Conservation (phyloP, 2,888 invertebrate genomes). For the Amphipyra berbera region DNA sequence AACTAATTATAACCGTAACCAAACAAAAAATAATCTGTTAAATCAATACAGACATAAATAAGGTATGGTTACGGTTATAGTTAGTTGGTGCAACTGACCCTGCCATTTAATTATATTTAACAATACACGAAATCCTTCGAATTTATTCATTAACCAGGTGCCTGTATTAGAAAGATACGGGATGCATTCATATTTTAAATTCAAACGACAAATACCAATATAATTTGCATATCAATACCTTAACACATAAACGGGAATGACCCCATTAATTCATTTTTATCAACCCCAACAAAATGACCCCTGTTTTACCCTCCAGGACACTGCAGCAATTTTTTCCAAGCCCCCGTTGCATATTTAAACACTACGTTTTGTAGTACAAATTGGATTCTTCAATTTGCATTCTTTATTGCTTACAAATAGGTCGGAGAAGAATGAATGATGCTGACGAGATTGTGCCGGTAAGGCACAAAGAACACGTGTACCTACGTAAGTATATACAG, state of each 20-base stretch:
- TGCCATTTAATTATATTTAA: no score
- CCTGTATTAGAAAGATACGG: slow-evolving; percentile 1
- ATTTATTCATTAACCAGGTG: no score
- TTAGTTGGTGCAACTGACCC: no score
- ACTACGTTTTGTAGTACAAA: slow-evolving; percentile 71
- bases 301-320: slow-evolving; percentile 60
- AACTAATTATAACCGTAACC: no score
- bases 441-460: slow-evolving; percentile 61
- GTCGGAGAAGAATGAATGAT: slow-evolving; percentile 61
- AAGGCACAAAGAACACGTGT: slow-evolving; percentile 24
- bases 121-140: no score
- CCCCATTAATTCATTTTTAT: slow-evolving; percentile 63
- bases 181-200: slow-evolving; percentile 8
- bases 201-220: slow-evolving; percentile 26
- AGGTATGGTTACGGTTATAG: no score
- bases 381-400: slow-evolving; percentile 76
- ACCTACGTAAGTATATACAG: not conserved
- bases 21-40: no score
- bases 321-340: slow-evolving; percentile 71
- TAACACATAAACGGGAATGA: slow-evolving; percentile 50
- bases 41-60: no score
- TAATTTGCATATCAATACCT: slow-evolving; percentile 52
- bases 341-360: slow-evolving; percentile 74
- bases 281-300: slow-evolving; percentile 67
- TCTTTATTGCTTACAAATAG: slow-evolving; percentile 74